phyloP scores from a whole-genome alignment of 1,140 invertebrate species.

The Aphis craccivora region DNA sequence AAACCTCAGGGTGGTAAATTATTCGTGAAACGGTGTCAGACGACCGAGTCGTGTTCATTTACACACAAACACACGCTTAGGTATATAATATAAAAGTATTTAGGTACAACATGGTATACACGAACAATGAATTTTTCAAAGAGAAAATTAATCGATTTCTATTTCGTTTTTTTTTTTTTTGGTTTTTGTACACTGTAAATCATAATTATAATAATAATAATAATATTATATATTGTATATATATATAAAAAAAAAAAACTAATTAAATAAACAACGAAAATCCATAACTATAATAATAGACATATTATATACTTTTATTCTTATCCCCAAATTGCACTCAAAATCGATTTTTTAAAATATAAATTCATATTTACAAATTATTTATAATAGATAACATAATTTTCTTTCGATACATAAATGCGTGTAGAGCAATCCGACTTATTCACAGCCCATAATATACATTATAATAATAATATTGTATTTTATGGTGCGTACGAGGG shows the following conservation, averaged over 20 bases:
- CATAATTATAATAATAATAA: conserved; percentile 42
- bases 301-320: conserved; percentile 18
- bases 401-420: neutral
- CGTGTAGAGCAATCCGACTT: neutral
- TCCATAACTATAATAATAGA: conserved; percentile 45
- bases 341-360: conserved; percentile 43
- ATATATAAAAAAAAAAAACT: conserved; percentile 35
- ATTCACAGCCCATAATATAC: neutral
- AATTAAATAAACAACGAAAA: conserved; percentile 50
- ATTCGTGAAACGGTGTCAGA: neutral
- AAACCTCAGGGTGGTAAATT: neutral
- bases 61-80: neutral
- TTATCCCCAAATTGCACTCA: conserved; percentile 52
- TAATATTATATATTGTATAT: neutral
- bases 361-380: conserved; percentile 42
- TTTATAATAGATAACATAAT: conserved; percentile 43
- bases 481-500: neutral
- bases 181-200: conserved; percentile 32
- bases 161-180: conserved; percentile 46
- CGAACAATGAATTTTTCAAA: conserved; percentile 4
- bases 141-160: conserved; percentile 15
- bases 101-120: neutral
- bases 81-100: neutral
- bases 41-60: neutral
- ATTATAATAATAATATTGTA: neutral